Evolutionary conservation across 2,797 vertebrate species (phyloP).

Genomic region (Fistularia commersonii): DNA sequence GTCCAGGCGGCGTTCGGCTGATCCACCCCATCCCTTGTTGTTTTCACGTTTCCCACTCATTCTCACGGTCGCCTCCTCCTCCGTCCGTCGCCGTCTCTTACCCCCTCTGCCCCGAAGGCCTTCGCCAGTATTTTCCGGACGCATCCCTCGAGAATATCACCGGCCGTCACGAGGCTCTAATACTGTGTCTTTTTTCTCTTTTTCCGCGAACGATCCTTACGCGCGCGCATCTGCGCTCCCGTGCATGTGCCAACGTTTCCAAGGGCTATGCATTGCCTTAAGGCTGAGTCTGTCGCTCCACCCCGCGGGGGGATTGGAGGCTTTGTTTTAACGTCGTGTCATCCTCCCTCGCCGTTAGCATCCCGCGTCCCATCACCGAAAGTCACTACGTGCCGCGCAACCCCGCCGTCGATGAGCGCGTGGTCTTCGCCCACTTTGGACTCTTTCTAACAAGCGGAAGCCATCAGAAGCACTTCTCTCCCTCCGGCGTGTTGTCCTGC

Average conservation of each 20-base stretch:
- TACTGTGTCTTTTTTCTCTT: no score
- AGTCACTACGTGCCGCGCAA: not conserved
- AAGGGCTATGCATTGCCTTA: constrained; percentile 82
- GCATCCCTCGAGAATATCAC: no score
- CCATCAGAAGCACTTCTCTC: constrained; percentile 52
- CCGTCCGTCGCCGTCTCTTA: no score
- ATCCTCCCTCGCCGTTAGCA: constrained; percentile 14
- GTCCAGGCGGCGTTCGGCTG: not conserved
- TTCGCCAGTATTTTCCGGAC: no score
- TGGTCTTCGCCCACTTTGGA: constrained; percentile 31
- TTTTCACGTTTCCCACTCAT: not conserved
- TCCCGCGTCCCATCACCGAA: not conserved
- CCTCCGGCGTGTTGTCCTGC: constrained; percentile 37
- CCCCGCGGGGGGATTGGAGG: constrained; percentile 26
- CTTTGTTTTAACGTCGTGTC: constrained; percentile 15
- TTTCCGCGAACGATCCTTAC: constrained; percentile 21
- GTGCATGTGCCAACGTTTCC: constrained; percentile 71
- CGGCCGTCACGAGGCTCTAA: no score
- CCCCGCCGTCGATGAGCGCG: constrained; percentile 47
- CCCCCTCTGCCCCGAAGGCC: no score
- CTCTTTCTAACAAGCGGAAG: constrained; percentile 41
- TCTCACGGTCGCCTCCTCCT: no score
- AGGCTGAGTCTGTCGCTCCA: constrained; percentile 57
- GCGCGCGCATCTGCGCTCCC: constrained; percentile 52
- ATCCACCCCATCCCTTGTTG: constrained; percentile 1